These are phyloP conservation scores for Bradypodion pumilum DNA, from an alignment of 2,797 vertebrate species.

Conservation along the genomic window DNA sequence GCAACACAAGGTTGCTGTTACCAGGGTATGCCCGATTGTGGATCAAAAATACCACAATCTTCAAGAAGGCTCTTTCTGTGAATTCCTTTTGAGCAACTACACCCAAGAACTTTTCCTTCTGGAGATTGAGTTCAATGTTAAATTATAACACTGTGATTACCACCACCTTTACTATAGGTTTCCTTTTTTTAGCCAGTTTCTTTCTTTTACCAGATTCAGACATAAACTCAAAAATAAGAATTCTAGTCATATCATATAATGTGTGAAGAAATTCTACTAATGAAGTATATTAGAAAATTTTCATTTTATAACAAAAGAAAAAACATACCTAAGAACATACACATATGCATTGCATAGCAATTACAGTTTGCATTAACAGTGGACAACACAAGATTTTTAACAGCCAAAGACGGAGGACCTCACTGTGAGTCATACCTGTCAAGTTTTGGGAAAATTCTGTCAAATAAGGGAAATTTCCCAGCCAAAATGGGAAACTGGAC, in stretches of 20 bases:
- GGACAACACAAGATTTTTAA: background rate
- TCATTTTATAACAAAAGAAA: background rate
- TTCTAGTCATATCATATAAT: background rate
- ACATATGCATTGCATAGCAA: background rate
- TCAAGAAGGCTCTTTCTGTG: no score
- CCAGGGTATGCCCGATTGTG: no score
- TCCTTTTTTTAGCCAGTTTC: conserved; percentile 19
- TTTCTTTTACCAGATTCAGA: background rate
- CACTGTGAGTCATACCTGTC: background rate
- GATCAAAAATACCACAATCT: no score
- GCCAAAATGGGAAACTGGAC: no score
- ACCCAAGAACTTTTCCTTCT: background rate
- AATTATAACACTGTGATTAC: no score
- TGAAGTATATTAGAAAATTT: background rate
- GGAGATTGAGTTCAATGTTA: background rate
- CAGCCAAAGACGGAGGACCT: background rate
- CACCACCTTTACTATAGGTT: no score
- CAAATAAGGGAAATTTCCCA: no score
- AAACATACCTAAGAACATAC: background rate
- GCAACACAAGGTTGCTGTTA: no score
- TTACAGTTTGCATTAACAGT: background rate
- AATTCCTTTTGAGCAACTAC: background rate
- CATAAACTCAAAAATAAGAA: background rate
- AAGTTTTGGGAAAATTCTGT: no score
- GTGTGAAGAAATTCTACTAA: no score